These are phyloP conservation scores for Pitangus sulphuratus DNA, from an alignment of 2,797 vertebrate species.

Conservation along the genomic window DNA sequence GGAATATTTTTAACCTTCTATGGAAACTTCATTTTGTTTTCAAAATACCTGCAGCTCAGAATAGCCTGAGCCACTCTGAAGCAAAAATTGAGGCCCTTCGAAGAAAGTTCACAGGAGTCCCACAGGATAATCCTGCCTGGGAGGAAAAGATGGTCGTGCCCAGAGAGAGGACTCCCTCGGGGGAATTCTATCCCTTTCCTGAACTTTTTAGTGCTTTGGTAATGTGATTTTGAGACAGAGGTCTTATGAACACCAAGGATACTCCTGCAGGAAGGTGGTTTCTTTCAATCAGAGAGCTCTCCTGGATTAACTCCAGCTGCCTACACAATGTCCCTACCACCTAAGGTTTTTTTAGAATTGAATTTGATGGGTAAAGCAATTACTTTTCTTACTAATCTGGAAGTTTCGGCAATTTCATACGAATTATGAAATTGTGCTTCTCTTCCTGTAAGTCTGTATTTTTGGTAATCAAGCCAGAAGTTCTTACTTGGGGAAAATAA, in stretches of 20 bases:
- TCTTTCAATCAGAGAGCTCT: neutral
- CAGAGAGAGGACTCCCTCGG: neutral
- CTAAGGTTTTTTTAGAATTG: neutral
- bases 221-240: neutral
- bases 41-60: slow-evolving; percentile 56
- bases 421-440: neutral
- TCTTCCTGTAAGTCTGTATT: neutral
- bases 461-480: neutral
- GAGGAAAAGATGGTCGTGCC: neutral
- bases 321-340: neutral
- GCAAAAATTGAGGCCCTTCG: slow-evolving; percentile 18
- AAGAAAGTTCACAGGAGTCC: neutral
- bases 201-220: neutral
- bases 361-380: neutral
- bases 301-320: neutral
- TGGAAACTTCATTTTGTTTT: slow-evolving; percentile 52
- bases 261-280: neutral
- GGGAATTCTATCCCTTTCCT: neutral
- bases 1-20: slow-evolving; percentile 51
- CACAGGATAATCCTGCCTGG: neutral
- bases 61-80: slow-evolving; percentile 16
- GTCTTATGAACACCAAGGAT: neutral
- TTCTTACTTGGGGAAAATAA: neutral
- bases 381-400: neutral
- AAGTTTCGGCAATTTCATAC: neutral